Base-by-base conservation (phyloP, 2,888 invertebrate species). In the Volucella zonaria region DNA sequence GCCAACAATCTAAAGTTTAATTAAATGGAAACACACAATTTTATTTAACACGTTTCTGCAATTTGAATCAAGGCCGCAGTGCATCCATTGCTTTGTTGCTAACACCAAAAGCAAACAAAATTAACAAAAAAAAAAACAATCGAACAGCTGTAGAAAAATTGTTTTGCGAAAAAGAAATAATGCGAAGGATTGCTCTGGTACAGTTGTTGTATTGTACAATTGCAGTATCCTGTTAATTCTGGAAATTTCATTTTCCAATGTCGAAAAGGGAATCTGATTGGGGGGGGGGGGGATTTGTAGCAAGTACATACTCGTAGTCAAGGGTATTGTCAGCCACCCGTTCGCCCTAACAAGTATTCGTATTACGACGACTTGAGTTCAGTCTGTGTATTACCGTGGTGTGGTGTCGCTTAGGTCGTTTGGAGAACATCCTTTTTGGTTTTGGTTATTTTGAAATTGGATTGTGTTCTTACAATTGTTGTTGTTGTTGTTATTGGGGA, bases 1-100 rank as follows among this genome's bases (percentile, higher is more conserved):
- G 11, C 12, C 15, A 64, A 49, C 11, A 45, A 68, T 49, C 42
- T 62, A 45, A 43, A 58, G 18, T 68, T 80, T 75, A 81, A 75
- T 81, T 68, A 75, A 81, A 75, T 58, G 40, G 56, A 49, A 51
- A 75, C n/a, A 45, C n/a, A 43, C 62, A 80, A 67, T 74, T 67
- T 68, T 56, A 31, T 9, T 58, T 40, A 54, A 74, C 54, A 62
- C 61, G 62, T 45, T 75, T 68, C 49, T 43, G 40, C 43, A 4
- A 68, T 81, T 58, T 51, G 58, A 56, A 45, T 56, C 49, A 62
- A 62, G 68, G 61, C 23, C 45, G 23, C 58, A 66, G 66, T 64
- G 15, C 62, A 56, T 38, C 56, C 45, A 73, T 59, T 59, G 42
- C 8, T 43, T 67, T 66, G 18, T 42, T 42, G 3, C 23, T 10